A percentile compares a stretch with the other conserved stretches of the same genome.
Evolutionary conservation across 2,113 vertebrate species (phyloP).

Genomic region (Hemicordylus capensis): DNA sequence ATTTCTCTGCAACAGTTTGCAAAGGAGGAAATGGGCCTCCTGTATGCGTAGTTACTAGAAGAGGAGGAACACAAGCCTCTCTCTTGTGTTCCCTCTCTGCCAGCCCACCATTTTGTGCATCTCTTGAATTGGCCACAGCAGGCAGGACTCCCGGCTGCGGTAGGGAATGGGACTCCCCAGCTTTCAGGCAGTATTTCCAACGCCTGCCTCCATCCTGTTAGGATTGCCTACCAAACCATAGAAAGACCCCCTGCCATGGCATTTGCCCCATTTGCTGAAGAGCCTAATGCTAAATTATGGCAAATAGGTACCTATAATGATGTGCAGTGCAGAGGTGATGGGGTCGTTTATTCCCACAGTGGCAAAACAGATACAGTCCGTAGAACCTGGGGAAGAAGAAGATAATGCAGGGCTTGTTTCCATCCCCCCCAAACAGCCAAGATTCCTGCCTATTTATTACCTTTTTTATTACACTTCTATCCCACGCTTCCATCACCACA

Average conservation of each 20-base stretch:
- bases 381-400: slow-evolving; percentile 71
- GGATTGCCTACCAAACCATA: neutral
- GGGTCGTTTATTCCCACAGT: slow-evolving; percentile 82
- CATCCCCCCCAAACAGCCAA: neutral
- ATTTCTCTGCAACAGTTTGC: too few relatives aligned
- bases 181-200: neutral
- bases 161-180: neutral
- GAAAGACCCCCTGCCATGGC: neutral
- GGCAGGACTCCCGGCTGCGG: neutral
- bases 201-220: neutral
- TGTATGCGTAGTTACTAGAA: neutral
- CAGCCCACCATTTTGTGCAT: neutral
- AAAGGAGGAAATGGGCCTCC: neutral
- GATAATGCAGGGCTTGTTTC: neutral
- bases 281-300: neutral
- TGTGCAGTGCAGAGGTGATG: slow-evolving; percentile 81
- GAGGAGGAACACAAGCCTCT: neutral
- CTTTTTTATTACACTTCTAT: too few relatives aligned
- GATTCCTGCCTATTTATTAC: neutral
- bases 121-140: neutral
- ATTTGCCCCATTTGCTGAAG: too few relatives aligned
- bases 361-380: slow-evolving; percentile 83
- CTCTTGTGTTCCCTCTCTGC: neutral
- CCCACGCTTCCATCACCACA: too few relatives aligned
- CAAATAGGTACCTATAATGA: slow-evolving; percentile 76